Conservation (phyloP, 2,797 vertebrate species). For the Poeciliopsis paucimaculata region DNA sequence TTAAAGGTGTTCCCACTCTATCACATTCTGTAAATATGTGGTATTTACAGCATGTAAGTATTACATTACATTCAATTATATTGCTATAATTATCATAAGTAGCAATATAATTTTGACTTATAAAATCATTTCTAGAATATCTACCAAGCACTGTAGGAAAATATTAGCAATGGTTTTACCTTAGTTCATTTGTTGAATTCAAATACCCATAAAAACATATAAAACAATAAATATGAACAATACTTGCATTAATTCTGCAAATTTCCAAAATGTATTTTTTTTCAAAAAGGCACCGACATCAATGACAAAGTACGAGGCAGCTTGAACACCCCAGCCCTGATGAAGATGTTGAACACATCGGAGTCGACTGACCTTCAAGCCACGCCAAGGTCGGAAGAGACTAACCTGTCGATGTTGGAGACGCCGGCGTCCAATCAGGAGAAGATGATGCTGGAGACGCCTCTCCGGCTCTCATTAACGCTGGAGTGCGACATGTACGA, state of each 20-base stretch:
- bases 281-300: conserved; percentile 91
- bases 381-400: conserved; percentile 86
- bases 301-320: conserved; percentile 93
- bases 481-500: conserved; percentile 99
- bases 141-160: neutral
- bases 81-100: neutral
- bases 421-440: conserved; percentile 82
- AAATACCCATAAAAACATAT: neutral
- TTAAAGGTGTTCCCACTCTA: neutral
- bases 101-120: neutral
- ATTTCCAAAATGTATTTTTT: neutral
- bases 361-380: conserved; percentile 85
- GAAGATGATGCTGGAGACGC: conserved; percentile 86
- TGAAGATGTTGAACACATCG: conserved; percentile 93
- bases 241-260: neutral
- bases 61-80: no score
- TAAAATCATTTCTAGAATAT: neutral
- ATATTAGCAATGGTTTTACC: neutral
- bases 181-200: neutral
- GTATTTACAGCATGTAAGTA: no score
- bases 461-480: conserved; percentile 86
- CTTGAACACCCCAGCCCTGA: conserved; percentile 90
- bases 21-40: neutral
- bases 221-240: neutral
- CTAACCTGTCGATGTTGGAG: conserved; percentile 85